These are phyloP conservation scores for Drosophila truncata DNA, from an alignment of 1,140 invertebrate species.

Conservation along the genomic window DNA sequence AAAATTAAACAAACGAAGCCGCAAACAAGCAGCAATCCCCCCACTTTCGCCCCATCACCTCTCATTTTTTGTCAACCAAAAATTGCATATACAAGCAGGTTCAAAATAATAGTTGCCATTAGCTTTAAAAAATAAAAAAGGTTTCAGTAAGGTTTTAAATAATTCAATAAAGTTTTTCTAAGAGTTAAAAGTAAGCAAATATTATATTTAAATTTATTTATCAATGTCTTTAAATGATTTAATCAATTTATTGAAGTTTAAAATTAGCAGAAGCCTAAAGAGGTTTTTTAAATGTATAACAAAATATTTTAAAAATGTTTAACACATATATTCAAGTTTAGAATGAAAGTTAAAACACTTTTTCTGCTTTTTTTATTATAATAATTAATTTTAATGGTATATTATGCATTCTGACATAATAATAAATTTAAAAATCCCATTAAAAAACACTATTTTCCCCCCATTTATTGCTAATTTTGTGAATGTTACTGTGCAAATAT, in stretches of 20 bases:
- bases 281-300: neutral
- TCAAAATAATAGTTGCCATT: constrained; percentile 1
- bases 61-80: constrained; percentile 2
- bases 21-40: constrained; percentile 42
- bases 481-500: constrained; percentile 27
- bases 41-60: constrained; percentile 3
- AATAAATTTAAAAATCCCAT: neutral
- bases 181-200: neutral
- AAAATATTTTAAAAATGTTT: neutral
- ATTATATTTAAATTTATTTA: neutral
- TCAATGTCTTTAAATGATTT: neutral
- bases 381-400: too few species aligned
- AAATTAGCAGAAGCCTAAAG: neutral
- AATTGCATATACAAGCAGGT: constrained; percentile 9
- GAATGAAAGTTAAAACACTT: too few species aligned
- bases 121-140: neutral
- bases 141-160: neutral
- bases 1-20: constrained; percentile 62
- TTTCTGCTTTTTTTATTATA: too few species aligned
- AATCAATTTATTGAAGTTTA: too few species aligned
- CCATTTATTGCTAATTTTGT: constrained; percentile 9
- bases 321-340: neutral
- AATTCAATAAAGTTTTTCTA: neutral
- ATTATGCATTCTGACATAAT: neutral
- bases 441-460: constrained; percentile 24